Evolutionary conservation across 2,113 vertebrate species (phyloP), one percentile per base, ranked within the genome.

Genomic region (Amia ocellicauda): DNA sequence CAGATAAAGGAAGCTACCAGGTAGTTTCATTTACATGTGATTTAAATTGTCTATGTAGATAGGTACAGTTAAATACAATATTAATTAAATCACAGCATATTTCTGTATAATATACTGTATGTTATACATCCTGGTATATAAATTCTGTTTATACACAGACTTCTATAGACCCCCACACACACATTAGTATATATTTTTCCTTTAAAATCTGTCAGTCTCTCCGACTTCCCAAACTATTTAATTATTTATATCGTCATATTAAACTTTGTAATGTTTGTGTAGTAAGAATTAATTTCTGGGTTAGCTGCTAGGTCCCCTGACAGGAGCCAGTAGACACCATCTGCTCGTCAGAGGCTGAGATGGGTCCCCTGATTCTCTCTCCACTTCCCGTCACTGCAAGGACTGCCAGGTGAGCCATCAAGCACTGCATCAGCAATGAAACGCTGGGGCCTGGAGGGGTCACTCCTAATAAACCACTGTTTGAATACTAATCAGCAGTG

Each of bases 341-440:
- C 87, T 91, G 89, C 77, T 86, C 81, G 68, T 81, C 76, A 80
- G 77, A 86, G 82, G 70, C 78, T 76, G 81, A 78, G 51, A 79
- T 84, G 71, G 80, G 81, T 85, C 82, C 85, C 83, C 80, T 83
- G 85, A 91, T 87, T 87, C 72, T 70, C 84, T 86, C 85, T 79
- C 84, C 62, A 81, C 85, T 81, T 85, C 84, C 80, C 86, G 28
- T 79, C 67, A 52, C 81, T 70, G 84, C 83, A 70, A 62, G 80
- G 88, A 81, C 84, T 89, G 83, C 85, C 87, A 91, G 89, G 89
- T 90, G 88, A 91, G 84, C 85, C 62, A n/a, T 83, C 68, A 76
- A 81, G 78, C 83, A 1, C 84, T 55, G 85, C 82, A 81, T 75
- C 88, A 84, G 87, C 84, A 76, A 72, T 68, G 81, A 82, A 85